These are phyloP conservation scores for Hexactinellida sp. DNA, from an alignment of 37 sponge, comb jelly and placozoan species.

Conservation along the genomic window DNA sequence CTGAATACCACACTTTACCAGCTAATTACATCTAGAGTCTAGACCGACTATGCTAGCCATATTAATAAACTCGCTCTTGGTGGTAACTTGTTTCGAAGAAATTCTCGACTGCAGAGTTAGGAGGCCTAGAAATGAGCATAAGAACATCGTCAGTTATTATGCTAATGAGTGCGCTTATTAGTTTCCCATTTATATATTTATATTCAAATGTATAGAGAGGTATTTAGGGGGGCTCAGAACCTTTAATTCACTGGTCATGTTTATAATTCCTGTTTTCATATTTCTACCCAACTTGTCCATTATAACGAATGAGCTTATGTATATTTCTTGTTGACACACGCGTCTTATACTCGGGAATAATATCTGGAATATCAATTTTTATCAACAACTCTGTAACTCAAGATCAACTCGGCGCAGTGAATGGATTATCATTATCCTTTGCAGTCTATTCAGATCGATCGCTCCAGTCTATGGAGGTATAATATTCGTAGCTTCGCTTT, in stretches of 20 bases:
- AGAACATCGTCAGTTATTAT: not conserved
- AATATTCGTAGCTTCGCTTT: conserved; percentile 37
- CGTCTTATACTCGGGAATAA: not conserved
- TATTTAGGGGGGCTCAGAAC: not conserved
- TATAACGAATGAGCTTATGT: conserved; percentile 1
- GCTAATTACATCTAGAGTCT: not conserved
- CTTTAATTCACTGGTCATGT: not conserved
- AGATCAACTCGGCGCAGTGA: conserved; percentile 51
- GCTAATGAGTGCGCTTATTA: not conserved
- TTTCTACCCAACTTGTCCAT: not conserved
- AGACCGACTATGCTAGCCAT: not conserved
- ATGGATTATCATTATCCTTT: conserved; percentile 50
- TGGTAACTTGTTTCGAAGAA: not conserved
- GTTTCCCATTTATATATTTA: not conserved
- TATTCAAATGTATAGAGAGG: not conserved
- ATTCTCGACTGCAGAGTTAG: not conserved
- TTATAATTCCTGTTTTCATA: not conserved
- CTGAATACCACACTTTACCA: not conserved
- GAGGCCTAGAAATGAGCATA: not conserved
- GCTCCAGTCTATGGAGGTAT: conserved; percentile 40
- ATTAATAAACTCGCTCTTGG: not conserved
- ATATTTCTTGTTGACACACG: conserved; percentile 2
- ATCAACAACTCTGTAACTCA: conserved; percentile 62
- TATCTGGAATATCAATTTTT: conserved; percentile 34
- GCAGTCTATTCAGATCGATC: conserved; percentile 24